Conservation (phyloP, 2,113 vertebrate species). For the Poicephalus gulielmi region DNA sequence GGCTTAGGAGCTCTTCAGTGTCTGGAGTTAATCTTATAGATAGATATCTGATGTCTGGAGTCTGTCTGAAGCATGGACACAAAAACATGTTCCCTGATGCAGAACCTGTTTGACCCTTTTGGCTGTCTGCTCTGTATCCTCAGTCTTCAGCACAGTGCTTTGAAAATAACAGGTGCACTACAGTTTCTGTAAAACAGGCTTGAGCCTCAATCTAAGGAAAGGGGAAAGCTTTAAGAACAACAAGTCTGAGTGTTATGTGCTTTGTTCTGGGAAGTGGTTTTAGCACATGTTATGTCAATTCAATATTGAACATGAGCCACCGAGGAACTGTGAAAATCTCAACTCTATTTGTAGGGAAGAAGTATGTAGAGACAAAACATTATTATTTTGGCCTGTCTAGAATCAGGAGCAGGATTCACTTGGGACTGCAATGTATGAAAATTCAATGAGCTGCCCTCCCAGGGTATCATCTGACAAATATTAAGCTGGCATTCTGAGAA, state of each 20-base stretch:
- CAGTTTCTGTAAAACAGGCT: neutral
- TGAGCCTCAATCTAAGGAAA: neutral
- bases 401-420: neutral
- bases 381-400: neutral
- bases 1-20: neutral
- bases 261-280: neutral
- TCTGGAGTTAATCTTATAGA: constrained; percentile 29
- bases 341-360: neutral
- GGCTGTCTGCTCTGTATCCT: neutral
- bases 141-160: neutral
- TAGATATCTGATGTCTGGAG: constrained; percentile 6
- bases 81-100: neutral
- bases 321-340: neutral
- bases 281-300: neutral
- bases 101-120: neutral
- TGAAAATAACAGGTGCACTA: neutral
- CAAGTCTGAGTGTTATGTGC: neutral
- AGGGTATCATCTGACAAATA: neutral
- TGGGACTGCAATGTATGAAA: neutral
- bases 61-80: neutral
- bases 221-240: neutral
- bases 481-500: neutral
- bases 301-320: neutral
- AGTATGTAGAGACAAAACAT: neutral
- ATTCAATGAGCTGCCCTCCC: neutral